phyloP scores from a whole-genome alignment of 2,888 invertebrate species.

The Ceriagrion tenellum region DNA sequence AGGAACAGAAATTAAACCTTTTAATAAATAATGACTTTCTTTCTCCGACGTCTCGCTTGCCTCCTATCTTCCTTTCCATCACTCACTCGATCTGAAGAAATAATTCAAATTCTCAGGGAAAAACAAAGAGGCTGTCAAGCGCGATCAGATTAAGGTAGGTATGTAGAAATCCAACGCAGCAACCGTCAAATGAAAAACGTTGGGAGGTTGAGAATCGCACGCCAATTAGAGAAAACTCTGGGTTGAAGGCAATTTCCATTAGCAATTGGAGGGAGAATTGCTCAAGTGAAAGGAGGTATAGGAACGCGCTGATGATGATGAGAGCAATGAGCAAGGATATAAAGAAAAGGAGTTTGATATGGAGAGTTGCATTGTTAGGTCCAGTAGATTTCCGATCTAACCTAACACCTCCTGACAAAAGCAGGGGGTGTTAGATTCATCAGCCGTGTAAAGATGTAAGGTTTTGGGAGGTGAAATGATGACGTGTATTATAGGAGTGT shows the following conservation, averaged over 20 bases:
- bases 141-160: neutral
- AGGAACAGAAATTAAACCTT: neutral
- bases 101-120: neutral
- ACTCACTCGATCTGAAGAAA: no score
- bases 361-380: no score
- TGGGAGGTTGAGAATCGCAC: neutral
- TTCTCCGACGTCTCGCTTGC: neutral
- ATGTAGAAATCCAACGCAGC: neutral
- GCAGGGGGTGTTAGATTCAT: no score
- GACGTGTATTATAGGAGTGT: no score
- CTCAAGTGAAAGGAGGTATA: no score
- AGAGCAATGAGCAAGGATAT: no score
- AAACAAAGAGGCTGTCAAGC: neutral
- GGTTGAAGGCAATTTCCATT: neutral
- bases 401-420: no score
- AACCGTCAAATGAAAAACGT: neutral
- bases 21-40: neutral
- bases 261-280: neutral
- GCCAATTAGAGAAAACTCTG: neutral
- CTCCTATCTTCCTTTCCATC: neutral
- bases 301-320: no score
- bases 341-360: no score
- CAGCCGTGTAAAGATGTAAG: no score
- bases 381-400: no score
- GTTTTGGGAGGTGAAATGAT: no score